Evolutionary conservation across 2,888 invertebrate species (phyloP).

Genomic region (Gastracanthus pulcherrimus): DNA sequence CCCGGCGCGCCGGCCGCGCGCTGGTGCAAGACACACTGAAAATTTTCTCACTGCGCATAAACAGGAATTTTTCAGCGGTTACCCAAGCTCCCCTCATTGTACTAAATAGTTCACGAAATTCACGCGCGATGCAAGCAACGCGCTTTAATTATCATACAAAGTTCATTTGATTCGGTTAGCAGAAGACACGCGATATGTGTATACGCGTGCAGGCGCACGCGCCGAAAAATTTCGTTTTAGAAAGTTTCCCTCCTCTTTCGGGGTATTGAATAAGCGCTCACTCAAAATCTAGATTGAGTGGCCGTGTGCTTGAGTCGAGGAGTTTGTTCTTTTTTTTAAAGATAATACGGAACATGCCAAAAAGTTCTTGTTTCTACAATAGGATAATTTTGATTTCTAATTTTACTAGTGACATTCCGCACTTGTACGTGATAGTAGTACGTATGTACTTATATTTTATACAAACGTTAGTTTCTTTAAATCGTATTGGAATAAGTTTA

Average conservation of each 20-base stretch:
- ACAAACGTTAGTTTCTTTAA: too few relatives aligned
- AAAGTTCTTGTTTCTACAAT: background rate
- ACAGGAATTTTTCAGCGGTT: too few relatives aligned
- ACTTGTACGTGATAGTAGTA: too few relatives aligned
- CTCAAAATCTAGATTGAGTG: constrained; percentile 43
- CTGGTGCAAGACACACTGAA: constrained; percentile 14
- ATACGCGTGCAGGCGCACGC: background rate
- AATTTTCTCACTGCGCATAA: constrained; percentile 41
- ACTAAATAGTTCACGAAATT: constrained; percentile 45
- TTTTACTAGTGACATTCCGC: too few relatives aligned
- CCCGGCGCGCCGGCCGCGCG: too few relatives aligned
- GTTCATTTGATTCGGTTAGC: background rate
- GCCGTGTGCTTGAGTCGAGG: background rate
- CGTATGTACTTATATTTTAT: too few relatives aligned
- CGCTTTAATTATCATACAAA: constrained; percentile 35
- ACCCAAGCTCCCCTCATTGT: constrained; percentile 25
- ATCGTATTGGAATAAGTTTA: too few relatives aligned
- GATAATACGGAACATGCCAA: background rate
- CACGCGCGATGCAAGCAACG: constrained; percentile 7
- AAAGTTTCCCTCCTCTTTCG: constrained; percentile 6
- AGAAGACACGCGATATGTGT: background rate
- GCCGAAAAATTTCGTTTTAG: constrained; percentile 45
- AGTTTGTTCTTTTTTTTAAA: too few relatives aligned
- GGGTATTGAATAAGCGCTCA: constrained; percentile 24
- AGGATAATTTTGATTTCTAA: background rate